These are phyloP conservation scores for Zhengitettix transpicula DNA, from an alignment of 2,888 invertebrate genomes.

Conservation along the genomic window DNA sequence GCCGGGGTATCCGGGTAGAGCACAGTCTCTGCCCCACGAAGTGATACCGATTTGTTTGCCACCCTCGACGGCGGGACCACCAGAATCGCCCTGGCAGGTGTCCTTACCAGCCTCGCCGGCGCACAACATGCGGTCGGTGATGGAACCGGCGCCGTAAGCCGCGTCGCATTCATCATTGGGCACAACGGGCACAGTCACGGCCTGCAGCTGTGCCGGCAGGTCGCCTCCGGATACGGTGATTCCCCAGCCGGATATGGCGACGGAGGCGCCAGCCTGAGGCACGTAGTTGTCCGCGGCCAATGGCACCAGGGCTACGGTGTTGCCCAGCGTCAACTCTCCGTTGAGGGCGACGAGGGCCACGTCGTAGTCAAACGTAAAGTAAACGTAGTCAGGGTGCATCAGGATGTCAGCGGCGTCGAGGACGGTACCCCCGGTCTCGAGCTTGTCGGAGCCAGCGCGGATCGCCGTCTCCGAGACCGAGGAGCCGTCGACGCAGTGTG, in stretches of 20 bases:
- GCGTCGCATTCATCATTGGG: slow-evolving; percentile 3
- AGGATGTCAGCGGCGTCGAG: slow-evolving; percentile 18
- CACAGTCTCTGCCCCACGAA: no score
- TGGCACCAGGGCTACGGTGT: no score
- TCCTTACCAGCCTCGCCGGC: slow-evolving; percentile 16
- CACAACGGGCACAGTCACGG: slow-evolving; percentile 4
- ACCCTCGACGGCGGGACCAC: no score
- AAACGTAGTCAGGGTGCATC: slow-evolving; percentile 22
- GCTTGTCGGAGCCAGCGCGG: no score
- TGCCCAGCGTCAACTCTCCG: no score
- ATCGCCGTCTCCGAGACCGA: no score
- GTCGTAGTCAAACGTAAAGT: slow-evolving; percentile 27
- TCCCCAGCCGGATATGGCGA: no score
- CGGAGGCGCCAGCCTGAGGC: no score
- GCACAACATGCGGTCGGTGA: slow-evolving; percentile 16
- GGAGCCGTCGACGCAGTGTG: slow-evolving; percentile 5
- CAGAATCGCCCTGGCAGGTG: slow-evolving; percentile 14
- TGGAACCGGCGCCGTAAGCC: slow-evolving; percentile 6
- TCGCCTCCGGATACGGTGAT: no score
- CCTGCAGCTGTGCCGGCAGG: neutral
- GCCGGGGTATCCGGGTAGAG: no score
- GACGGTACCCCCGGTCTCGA: slow-evolving; percentile 12
- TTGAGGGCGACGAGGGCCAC: slow-evolving; percentile 25
- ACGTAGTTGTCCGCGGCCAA: no score
- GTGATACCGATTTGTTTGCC: neutral